Conservation (phyloP, 2,113 vertebrate species). For the Eubucco bourcierii region DNA sequence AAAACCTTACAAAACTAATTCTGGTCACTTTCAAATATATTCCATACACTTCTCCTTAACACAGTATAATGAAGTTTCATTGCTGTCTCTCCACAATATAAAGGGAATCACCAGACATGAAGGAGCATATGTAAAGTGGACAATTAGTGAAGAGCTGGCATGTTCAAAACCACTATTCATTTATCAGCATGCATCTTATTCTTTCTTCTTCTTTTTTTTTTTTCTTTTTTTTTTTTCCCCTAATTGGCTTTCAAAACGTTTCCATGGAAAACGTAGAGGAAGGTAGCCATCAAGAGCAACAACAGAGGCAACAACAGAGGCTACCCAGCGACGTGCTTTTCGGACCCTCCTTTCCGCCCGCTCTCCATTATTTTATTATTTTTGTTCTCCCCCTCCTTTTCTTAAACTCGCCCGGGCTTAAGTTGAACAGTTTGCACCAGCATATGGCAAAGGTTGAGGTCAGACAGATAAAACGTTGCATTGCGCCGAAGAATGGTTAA, state of each 20-base stretch:
- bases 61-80: background rate
- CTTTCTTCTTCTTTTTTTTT: no score
- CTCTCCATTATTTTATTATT: no score
- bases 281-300: constrained; percentile 50
- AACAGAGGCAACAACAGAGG: constrained; percentile 28
- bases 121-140: constrained; percentile 34
- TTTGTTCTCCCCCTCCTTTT: background rate
- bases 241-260: constrained; percentile 49
- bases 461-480: constrained; percentile 92
- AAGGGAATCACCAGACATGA: background rate
- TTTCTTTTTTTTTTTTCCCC: no score
- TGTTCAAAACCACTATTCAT: constrained; percentile 42
- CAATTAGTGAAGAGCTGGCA: constrained; percentile 39
- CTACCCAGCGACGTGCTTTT: constrained; percentile 44
- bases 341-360: background rate
- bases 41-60: background rate
- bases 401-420: constrained; percentile 19
- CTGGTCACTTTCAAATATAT: background rate
- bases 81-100: background rate
- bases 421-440: constrained; percentile 71
- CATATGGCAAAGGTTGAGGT: constrained; percentile 96
- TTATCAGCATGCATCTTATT: background rate
- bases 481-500: constrained; percentile 86
- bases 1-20: background rate
- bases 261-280: constrained; percentile 49